phyloP scores from a whole-genome alignment of 1,140 invertebrate species.

The Lasioglossum baleicum region DNA sequence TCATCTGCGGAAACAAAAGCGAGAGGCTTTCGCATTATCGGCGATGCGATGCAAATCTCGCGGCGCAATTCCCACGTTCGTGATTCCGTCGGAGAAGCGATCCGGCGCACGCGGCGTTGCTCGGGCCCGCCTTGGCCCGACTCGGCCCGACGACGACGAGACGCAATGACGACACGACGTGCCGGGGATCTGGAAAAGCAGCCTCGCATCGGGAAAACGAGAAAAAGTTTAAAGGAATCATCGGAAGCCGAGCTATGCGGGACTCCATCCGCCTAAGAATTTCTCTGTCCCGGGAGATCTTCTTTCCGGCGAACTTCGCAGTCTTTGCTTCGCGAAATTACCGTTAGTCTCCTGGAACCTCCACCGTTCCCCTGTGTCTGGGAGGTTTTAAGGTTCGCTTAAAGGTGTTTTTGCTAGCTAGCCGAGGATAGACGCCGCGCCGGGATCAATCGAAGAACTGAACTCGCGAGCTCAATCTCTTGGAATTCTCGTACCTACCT shows the following conservation, averaged over 20 bases:
- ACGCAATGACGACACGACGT: conserved; percentile 20
- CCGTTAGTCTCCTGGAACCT: background rate
- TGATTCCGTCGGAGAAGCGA: conserved; percentile 15
- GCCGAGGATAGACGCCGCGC: background rate
- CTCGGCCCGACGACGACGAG: too few species aligned
- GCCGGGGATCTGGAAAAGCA: conserved; percentile 27
- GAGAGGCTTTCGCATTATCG: conserved; percentile 30
- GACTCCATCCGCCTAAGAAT: conserved; percentile 25
- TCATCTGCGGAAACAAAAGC: background rate
- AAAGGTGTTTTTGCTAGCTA: background rate
- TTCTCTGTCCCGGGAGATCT: conserved; percentile 37
- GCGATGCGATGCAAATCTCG: conserved; percentile 39
- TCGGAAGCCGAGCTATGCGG: conserved; percentile 28
- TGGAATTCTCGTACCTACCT: background rate
- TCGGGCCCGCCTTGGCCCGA: background rate
- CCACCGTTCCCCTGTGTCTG: background rate
- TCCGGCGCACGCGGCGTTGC: conserved; percentile 3
- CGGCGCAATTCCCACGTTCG: conserved; percentile 22
- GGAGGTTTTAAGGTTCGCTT: conserved; percentile 21
- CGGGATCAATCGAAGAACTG: conserved; percentile 4
- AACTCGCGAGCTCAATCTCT: background rate
- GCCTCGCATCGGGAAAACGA: conserved; percentile 17
- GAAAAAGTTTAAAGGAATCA: conserved; percentile 48
- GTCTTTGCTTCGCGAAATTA: conserved; percentile 36
- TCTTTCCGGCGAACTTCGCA: conserved; percentile 25